Evolutionary conservation across 2,113 vertebrate species (phyloP).

Genomic region (Dromas ardeola): DNA sequence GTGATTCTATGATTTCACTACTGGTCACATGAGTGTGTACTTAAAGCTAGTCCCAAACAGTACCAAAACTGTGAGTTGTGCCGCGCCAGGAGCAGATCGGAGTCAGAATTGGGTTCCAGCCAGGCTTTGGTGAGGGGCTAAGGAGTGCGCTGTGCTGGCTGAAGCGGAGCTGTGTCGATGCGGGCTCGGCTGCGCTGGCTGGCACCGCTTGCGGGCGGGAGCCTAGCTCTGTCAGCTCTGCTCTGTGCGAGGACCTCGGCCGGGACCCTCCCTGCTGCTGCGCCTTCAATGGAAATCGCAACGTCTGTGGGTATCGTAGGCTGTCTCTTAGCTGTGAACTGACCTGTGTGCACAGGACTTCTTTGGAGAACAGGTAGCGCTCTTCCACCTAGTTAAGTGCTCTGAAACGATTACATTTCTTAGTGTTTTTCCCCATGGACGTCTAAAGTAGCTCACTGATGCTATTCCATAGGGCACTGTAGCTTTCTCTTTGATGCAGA

Average conservation of each 20-base stretch:
- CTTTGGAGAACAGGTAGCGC: not conserved
- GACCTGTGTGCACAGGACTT: not conserved
- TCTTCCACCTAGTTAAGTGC: not conserved
- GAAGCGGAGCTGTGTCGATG: not conserved
- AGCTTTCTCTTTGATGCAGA: not conserved
- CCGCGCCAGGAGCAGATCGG: not conserved
- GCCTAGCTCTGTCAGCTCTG: not conserved
- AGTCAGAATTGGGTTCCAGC: not conserved
- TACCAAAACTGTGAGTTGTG: not conserved
- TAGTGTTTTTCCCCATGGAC: not conserved
- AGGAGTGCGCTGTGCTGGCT: fast-evolving
- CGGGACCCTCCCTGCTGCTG: not conserved
- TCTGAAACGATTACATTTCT: not conserved
- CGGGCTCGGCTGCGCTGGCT: not conserved
- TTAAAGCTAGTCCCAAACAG: not conserved
- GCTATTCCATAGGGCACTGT: not conserved
- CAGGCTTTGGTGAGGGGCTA: not conserved
- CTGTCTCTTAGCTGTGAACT: not conserved
- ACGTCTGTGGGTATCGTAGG: fast-evolving
- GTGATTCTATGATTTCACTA: not conserved
- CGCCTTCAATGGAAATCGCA: not conserved
- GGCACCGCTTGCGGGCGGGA: not conserved
- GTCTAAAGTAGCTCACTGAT: not conserved
- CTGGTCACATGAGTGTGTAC: fast-evolving
- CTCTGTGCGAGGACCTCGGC: fast-evolving